Base-by-base conservation (phyloP, 2,797 vertebrate genomes). In the Onychomys torridus region DNA sequence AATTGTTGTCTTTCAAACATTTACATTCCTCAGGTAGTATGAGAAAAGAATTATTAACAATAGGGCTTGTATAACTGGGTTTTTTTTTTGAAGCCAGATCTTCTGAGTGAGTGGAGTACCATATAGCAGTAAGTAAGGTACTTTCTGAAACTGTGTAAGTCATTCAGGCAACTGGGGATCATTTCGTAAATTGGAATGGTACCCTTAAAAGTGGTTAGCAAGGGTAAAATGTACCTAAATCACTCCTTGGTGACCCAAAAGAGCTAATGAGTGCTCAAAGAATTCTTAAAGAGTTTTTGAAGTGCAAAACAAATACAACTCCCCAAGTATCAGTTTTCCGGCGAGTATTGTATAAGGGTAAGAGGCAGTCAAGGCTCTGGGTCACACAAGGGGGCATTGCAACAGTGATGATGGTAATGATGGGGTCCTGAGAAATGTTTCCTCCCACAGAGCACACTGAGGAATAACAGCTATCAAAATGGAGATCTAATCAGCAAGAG, bases 141-240 rank as follows among this genome's bases (percentile, higher is more conserved):
- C 81, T 95, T 93, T 87, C 49, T 75, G 76, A 97, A 95, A 65
- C 59, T 95, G 17, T 34, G 11, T 73, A 71, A 96, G 34, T 92
- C 89, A 88, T 96, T 59, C 59, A 95, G 83, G 84, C 63, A 97
- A 91, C 86, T 4, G 55, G 92, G 91, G 83, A 61, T 82, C 65
- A 93, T 96, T 96, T 95, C 95, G 95, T 75, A 97, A 96, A 96
- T 96, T 93, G 92, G 82, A 92, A 96, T 73, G 69, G 59, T 84
- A 93, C 55, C 77, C 77, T 65, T 5, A 92, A 79, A 96, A 95
- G 49, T 91, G 92, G 90, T 96, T 91, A 92, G 78, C 65, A 63
- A 82, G 90, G 57, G 78, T 96, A 55, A 93, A 95, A 97, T 69
- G 77, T 88, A 92, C 59, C 76, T n/a, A 71, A 92, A 94, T 95